Evolutionary conservation across 2,797 vertebrate genomes (phyloP).

Genomic region (Myripristis jacobus): DNA sequence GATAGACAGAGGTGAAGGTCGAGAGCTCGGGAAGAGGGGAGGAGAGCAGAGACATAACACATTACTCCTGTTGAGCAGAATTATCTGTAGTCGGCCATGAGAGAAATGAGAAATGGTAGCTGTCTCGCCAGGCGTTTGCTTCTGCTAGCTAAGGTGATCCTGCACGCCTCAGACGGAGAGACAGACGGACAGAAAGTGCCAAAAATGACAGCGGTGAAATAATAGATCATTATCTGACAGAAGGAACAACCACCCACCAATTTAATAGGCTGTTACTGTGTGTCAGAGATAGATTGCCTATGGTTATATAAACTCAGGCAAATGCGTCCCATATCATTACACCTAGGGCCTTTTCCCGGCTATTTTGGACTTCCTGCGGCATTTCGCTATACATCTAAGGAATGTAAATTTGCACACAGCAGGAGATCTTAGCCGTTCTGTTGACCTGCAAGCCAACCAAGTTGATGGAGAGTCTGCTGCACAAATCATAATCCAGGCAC

Average conservation of each 20-base stretch:
- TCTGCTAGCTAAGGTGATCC: constrained; percentile 27
- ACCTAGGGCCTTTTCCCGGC: too few relatives aligned
- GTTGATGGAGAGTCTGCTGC: neutral
- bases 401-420: constrained; percentile 17
- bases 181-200: constrained; percentile 15
- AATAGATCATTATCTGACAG: constrained; percentile 36
- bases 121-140: constrained; percentile 15
- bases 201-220: constrained; percentile 40
- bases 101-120: constrained; percentile 11
- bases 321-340: neutral
- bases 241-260: constrained; percentile 16
- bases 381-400: neutral
- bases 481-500: neutral
- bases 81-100: constrained; percentile 7
- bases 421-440: neutral
- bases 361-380: neutral
- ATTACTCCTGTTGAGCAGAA: too few relatives aligned
- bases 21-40: constrained; percentile 20
- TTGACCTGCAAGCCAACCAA: constrained; percentile 3
- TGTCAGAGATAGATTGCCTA: neutral
- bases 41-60: constrained; percentile 23
- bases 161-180: constrained; percentile 2
- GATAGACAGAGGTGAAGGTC: constrained; percentile 35
- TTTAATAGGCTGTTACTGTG: constrained; percentile 23
- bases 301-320: constrained; percentile 19